phyloP scores from a whole-genome alignment of 92 coral and sea anemone genomes.

The Siderastrea siderea region DNA sequence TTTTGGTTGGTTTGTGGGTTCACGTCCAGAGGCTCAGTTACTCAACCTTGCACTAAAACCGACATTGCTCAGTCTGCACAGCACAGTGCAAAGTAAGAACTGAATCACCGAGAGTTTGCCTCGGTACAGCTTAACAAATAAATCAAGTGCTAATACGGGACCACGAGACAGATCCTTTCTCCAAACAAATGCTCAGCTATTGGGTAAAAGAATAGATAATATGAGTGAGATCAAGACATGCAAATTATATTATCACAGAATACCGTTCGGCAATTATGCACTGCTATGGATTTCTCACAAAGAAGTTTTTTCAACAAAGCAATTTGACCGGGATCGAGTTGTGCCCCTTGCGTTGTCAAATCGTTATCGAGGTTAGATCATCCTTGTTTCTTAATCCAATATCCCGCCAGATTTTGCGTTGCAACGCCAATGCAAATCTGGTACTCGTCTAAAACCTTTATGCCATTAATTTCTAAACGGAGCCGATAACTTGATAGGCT shows the following conservation, averaged over 20 bases:
- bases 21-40: too few relatives aligned
- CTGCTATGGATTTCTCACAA: background rate
- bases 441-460: constrained; percentile 20
- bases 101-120: too few relatives aligned
- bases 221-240: background rate
- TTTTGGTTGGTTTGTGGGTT: too few relatives aligned
- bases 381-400: constrained; percentile 7
- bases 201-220: background rate
- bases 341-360: background rate
- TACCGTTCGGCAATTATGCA: background rate
- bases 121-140: too few relatives aligned
- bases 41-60: too few relatives aligned
- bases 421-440: constrained; percentile 15
- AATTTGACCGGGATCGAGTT: too few relatives aligned
- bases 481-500: constrained; percentile 9
- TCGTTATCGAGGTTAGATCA: background rate
- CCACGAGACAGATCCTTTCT: background rate
- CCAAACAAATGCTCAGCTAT: background rate
- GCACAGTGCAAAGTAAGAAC: too few relatives aligned
- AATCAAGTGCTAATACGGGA: too few relatives aligned
- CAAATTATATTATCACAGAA: background rate
- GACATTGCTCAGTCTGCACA: too few relatives aligned
- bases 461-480: background rate
- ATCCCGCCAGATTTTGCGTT: background rate
- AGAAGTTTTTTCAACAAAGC: too few relatives aligned